phyloP scores from a whole-genome alignment of 2,113 vertebrate genomes.

The Pseudorhombus dupliciocellatus region DNA sequence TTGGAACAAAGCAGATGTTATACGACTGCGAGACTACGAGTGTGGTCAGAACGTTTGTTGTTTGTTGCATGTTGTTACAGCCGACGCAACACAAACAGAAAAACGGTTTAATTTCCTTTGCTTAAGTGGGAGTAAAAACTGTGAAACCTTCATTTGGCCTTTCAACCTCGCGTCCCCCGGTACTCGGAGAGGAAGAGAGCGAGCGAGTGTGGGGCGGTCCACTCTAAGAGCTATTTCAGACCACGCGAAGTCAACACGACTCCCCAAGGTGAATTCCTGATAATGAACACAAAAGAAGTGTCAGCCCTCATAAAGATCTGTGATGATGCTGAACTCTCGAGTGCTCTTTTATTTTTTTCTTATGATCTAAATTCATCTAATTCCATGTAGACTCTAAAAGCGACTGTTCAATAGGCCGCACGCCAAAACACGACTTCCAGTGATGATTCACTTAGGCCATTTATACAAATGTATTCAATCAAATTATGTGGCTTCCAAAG shows the following conservation, averaged over 20 bases:
- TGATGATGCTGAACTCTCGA: conserved; percentile 77
- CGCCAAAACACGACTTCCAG: conserved; percentile 56
- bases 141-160: conserved; percentile 53
- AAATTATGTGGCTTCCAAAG: not conserved
- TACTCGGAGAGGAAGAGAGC: conserved; percentile 48
- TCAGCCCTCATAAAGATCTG: conserved; percentile 77
- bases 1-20: not conserved
- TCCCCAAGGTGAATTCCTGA: conserved; percentile 81
- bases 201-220: conserved; percentile 44
- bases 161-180: conserved; percentile 67
- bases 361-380: conserved; percentile 80
- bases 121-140: conserved; percentile 49
- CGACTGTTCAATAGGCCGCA: conserved; percentile 73
- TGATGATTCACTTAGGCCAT: conserved; percentile 52
- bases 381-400: conserved; percentile 74
- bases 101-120: conserved; percentile 54
- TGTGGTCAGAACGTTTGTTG: conserved; percentile 15
- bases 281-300: conserved; percentile 84
- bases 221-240: conserved; percentile 78
- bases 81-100: conserved; percentile 22
- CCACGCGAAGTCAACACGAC: conserved; percentile 77
- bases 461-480: not conserved
- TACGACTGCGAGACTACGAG: not conserved
- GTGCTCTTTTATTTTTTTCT: conserved; percentile 43
- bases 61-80: conserved; percentile 17